A percentile compares a stretch with the other conserved stretches of the same genome.
These are phyloP conservation scores for Forbesichthys papilliferus DNA, from an alignment of 2,113 vertebrate species.

Conservation along the genomic window DNA sequence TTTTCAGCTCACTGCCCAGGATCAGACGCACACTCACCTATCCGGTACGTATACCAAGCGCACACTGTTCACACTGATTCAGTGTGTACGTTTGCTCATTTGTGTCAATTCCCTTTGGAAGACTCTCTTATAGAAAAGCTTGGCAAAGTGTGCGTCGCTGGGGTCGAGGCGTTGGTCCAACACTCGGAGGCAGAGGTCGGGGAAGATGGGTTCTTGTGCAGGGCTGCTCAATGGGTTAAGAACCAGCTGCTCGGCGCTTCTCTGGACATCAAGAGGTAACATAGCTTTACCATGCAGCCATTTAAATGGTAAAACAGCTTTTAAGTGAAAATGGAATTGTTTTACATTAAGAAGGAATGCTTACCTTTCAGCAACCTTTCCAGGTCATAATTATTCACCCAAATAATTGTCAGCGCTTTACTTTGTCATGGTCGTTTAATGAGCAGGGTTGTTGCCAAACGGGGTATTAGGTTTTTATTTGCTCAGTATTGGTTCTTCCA, in stretches of 20 bases:
- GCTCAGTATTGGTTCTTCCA: too few relatives aligned
- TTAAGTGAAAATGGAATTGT: background rate
- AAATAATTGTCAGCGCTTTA: background rate
- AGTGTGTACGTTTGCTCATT: background rate
- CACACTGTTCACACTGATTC: background rate
- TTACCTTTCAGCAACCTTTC: background rate
- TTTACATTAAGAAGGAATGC: background rate
- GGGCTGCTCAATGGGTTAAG: conserved; percentile 86
- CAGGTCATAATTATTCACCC: background rate
- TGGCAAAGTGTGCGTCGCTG: conserved; percentile 83
- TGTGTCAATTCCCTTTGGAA: conserved; percentile 48
- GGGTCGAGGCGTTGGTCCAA: conserved; percentile 81
- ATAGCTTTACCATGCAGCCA: background rate
- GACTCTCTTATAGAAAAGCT: conserved; percentile 86
- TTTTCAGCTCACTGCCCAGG: conserved; percentile 90
- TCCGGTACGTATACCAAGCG: conserved; percentile 77
- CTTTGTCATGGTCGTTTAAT: background rate
- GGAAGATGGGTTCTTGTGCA: conserved; percentile 82
- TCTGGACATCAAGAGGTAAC: conserved; percentile 86
- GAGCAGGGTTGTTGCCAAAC: too few relatives aligned
- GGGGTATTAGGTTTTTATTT: too few relatives aligned
- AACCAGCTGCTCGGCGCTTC: conserved; percentile 79
- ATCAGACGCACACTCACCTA: conserved; percentile 78
- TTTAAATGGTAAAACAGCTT: background rate
- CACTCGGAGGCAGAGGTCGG: conserved; percentile 68